Base-by-base conservation (phyloP, 2,113 vertebrate genomes). In the Dendropsophus ebraccatus region DNA sequence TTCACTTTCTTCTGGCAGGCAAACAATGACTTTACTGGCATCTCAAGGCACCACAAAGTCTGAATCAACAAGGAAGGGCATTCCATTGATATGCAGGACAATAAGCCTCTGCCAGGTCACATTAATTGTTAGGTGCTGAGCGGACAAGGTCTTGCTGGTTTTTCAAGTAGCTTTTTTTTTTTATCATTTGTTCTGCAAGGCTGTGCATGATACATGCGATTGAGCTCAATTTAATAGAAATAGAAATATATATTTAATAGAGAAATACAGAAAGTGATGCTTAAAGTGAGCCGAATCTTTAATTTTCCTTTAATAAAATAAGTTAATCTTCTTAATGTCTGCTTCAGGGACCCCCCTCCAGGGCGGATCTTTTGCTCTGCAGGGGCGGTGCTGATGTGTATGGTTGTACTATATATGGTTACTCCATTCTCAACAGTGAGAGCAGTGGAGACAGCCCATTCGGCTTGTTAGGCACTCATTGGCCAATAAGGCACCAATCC, bases 1-100 rank as follows among this genome's bases (percentile, higher is more conserved):
- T 49, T 52, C 28, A 41, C 30, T 73, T 80, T 80, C 23, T 80
- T 45, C 35, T 72, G 76, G 84, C 76, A 73, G 23, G 70, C 23
- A 81, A 81, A 86, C 84, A 86, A 86, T 86, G 21, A 56, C 45
- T 41, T 70, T 56, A 56, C 37, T 65, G 62, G 75, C 58, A 80
- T 79, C 60, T 52, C n/a, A 11, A 80, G 76, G 84, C 84, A 86
- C 84, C 76, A 47, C 76, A 60, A 72, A 73, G 76, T 86, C 84
- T 86, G 84, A 80, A 73, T 86, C 62, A 81, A 85, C 62, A 79
- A 32, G 60, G 47, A 79, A 58, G 84, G 84, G 62, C 83, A 69
- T 85, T 84, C 54, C 83, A 62, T 62, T 79, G 49, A 85, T 65
- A 69, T 58, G 47, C 45, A 79, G 84, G 49, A 49, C 54, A 85